Conservation (phyloP, 2,113 vertebrate genomes). For the Accipiter virgatus region DNA sequence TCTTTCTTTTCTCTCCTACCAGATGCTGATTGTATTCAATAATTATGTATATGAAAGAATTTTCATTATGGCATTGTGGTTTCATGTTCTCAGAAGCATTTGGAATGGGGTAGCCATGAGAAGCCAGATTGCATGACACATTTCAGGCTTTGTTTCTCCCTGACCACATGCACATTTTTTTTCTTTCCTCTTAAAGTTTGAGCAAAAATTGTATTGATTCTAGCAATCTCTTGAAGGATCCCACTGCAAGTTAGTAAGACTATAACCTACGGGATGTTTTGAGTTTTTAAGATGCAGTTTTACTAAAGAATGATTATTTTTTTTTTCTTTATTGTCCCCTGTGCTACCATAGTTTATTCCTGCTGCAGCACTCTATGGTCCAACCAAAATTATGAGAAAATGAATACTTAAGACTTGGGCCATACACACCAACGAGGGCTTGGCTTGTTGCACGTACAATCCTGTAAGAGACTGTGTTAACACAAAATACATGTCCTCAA, state of each 20-base stretch:
- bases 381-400: not conserved
- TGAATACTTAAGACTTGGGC: fast-evolving
- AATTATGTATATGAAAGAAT: conserved; percentile 5
- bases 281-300: not conserved
- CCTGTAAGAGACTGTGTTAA: not conserved
- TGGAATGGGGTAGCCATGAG: not conserved
- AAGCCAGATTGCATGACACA: conserved; percentile 26
- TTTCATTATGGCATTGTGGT: conserved; percentile 53
- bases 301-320: not conserved
- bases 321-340: too few species aligned
- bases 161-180: not conserved
- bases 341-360: not conserved
- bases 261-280: not conserved
- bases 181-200: not conserved
- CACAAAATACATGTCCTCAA: not conserved
- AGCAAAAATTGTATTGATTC: not conserved
- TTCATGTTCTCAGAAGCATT: conserved; percentile 54
- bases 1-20: not conserved
- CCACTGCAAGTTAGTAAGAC: not conserved
- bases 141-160: conserved; percentile 35
- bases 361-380: not conserved
- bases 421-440: not conserved
- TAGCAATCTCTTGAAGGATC: not conserved
- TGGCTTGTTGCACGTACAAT: not conserved
- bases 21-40: conserved; percentile 33